Conservation (phyloP, 2,888 invertebrate species). For the Gandaritis pyraliata region DNA sequence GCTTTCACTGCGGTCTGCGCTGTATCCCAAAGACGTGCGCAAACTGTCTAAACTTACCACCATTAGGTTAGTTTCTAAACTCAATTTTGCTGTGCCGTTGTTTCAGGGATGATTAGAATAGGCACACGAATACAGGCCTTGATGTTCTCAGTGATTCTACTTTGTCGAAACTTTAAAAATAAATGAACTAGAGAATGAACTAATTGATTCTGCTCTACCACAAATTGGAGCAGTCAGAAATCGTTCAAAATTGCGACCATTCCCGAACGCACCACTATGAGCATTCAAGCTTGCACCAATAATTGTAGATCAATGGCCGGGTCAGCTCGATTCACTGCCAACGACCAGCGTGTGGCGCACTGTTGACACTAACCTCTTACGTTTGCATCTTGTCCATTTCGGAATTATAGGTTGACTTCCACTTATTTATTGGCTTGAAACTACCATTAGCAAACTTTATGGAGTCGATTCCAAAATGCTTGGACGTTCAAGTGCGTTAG, state of each 20-base stretch:
- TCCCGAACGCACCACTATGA: constrained; percentile 36
- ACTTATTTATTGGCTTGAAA: constrained; percentile 8
- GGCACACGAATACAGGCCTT: background rate
- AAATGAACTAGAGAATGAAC: background rate
- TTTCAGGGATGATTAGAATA: background rate
- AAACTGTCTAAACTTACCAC: constrained; percentile 11
- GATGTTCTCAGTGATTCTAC: too few relatives aligned
- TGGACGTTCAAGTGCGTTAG: too few relatives aligned
- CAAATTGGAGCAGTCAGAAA: background rate
- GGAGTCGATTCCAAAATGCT: too few relatives aligned
- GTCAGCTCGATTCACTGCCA: constrained; percentile 59
- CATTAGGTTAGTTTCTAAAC: constrained; percentile 6
- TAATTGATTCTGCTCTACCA: background rate
- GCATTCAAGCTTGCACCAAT: constrained; percentile 52
- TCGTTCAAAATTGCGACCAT: constrained; percentile 21
- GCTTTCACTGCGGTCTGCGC: background rate
- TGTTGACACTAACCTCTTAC: constrained; percentile 51
- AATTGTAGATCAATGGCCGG: constrained; percentile 64
- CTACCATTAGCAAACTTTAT: constrained; percentile 5
- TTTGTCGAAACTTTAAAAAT: background rate
- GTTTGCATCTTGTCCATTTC: constrained; percentile 30
- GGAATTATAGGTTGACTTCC: constrained; percentile 19
- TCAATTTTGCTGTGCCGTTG: constrained; percentile 1
- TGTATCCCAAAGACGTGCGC: constrained; percentile 3
- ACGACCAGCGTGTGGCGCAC: constrained; percentile 41